A percentile compares a stretch with the other conserved stretches of the same genome.
phyloP scores from a whole-genome alignment of 2,113 vertebrate genomes.

The Spermophilus dauricus region DNA sequence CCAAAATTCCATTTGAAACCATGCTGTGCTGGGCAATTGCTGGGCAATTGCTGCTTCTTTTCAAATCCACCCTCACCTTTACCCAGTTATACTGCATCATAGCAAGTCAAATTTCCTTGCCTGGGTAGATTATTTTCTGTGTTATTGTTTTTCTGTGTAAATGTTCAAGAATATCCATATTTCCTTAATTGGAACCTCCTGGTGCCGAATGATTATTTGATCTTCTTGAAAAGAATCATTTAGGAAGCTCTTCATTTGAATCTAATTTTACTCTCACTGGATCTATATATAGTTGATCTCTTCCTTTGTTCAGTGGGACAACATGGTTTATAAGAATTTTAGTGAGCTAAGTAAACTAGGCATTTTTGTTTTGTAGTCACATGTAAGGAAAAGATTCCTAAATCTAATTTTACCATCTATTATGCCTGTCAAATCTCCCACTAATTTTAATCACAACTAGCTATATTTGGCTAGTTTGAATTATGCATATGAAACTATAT shows the following conservation, averaged over 20 bases:
- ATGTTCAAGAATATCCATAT: not conserved
- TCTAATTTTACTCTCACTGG: not conserved
- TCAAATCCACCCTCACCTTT: not conserved
- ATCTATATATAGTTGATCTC: conserved; percentile 29
- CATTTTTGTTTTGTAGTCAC: not conserved
- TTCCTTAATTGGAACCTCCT: not conserved
- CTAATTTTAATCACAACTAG: not conserved
- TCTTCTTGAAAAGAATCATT: not conserved
- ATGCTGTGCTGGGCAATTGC: not conserved
- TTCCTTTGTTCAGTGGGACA: not conserved
- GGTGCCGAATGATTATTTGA: not conserved
- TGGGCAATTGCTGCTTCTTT: not conserved
- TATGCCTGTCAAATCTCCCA: not conserved
- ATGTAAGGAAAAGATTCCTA: conserved; percentile 19
- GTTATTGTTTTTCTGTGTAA: not conserved
- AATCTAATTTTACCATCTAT: not conserved
- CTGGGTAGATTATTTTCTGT: not conserved
- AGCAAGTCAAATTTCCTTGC: not conserved
- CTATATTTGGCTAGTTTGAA: not conserved
- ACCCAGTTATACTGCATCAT: not conserved
- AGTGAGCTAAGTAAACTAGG: not conserved
- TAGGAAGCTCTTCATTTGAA: not conserved
- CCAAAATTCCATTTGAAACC: not conserved
- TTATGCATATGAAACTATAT: not conserved
- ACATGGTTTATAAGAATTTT: conserved; percentile 23